Conservation (phyloP, 2,888 invertebrate genomes). For the Brachynemurus nebulosus region DNA sequence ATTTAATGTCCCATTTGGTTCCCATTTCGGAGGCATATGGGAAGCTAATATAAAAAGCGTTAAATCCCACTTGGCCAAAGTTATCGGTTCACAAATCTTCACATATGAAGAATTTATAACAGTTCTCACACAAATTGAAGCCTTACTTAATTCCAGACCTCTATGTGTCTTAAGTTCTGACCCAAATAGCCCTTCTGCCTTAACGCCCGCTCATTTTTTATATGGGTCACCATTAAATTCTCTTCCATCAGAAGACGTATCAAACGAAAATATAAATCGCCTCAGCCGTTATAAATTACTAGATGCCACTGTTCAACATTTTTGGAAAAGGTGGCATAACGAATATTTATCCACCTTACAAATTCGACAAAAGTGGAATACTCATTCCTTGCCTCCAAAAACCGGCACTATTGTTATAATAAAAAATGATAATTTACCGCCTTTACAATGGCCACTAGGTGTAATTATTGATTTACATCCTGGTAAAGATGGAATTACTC, state of each 20-base stretch:
- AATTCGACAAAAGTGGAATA: neutral
- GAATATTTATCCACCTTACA: too few species aligned
- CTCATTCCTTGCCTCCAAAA: neutral
- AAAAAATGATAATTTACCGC: neutral
- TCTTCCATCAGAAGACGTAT: neutral
- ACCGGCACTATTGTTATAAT: neutral
- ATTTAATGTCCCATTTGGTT: too few species aligned
- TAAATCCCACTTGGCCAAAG: too few species aligned
- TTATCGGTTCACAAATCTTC: too few species aligned
- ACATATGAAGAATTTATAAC: neutral
- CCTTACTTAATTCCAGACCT: neutral
- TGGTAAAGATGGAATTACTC: neutral
- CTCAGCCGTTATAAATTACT: too few species aligned
- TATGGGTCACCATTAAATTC: neutral
- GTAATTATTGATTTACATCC: neutral
- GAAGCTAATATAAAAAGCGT: too few species aligned
- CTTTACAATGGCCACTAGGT: neutral
- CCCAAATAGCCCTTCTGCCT: neutral
- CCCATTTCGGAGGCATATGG: too few species aligned
- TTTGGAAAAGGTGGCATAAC: too few species aligned
- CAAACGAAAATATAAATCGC: neutral
- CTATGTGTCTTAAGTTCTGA: neutral
- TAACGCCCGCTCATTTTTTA: neutral
- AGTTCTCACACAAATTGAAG: neutral
- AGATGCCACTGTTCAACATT: too few species aligned